Conservation (phyloP, 1,140 invertebrate species). For the Eubasilissa regina region DNA sequence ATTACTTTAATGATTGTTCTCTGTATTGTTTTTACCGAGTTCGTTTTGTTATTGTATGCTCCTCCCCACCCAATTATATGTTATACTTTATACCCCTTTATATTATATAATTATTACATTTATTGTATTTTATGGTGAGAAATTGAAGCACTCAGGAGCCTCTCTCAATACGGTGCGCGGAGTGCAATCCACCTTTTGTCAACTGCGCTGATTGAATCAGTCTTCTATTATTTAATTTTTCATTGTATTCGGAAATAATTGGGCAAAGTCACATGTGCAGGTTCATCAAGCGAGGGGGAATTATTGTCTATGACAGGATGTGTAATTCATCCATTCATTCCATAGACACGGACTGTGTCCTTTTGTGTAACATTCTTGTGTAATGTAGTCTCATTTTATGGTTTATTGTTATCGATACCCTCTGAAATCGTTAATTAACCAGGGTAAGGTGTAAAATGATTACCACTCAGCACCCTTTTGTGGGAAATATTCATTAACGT, state of each 20-base stretch:
- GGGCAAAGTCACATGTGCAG: constrained; percentile 38
- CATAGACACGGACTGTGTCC: constrained; percentile 32
- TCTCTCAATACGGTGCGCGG: too few relatives aligned
- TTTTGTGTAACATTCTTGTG: constrained; percentile 40
- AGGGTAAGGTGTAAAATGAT: constrained; percentile 31
- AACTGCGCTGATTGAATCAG: too few relatives aligned
- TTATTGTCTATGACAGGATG: constrained; percentile 45
- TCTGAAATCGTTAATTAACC: constrained; percentile 35
- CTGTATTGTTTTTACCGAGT: too few relatives aligned
- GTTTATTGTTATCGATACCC: constrained; percentile 37
- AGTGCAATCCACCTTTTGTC: too few relatives aligned
- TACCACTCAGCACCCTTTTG: constrained; percentile 14
- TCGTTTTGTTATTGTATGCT: too few relatives aligned
- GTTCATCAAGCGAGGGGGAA: constrained; percentile 18
- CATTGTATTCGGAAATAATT: constrained; percentile 35
- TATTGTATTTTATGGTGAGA: too few relatives aligned
- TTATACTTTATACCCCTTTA: too few relatives aligned
- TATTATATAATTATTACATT: too few relatives aligned
- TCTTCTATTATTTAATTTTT: not conserved
- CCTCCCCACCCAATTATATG: too few relatives aligned
- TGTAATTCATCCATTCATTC: constrained; percentile 45
- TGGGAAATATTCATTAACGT: constrained; percentile 35
- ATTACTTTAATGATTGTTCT: too few relatives aligned
- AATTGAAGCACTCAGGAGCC: too few relatives aligned
- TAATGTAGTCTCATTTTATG: constrained; percentile 38